Conservation (phyloP, 1,140 invertebrate species). For the Lepidotrigona ventralis region DNA sequence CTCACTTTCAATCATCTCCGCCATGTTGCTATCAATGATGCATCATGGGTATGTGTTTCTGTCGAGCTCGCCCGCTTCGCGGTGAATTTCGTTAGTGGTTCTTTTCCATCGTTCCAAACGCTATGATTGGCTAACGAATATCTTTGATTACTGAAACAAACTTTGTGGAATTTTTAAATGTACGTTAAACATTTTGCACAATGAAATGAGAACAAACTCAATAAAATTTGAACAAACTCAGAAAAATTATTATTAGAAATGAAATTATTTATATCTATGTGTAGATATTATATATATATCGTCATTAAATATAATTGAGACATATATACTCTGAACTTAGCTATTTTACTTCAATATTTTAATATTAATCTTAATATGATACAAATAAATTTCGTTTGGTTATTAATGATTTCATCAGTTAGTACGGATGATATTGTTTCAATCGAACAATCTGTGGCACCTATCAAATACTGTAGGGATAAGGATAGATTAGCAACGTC, state of each 20-base stretch:
- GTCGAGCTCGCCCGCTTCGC: constrained; percentile 60
- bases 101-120: constrained; percentile 32
- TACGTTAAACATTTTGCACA: not conserved
- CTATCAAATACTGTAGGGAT: constrained; percentile 75
- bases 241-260: not conserved
- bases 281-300: no score
- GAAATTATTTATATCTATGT: not conserved
- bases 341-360: not conserved
- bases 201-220: not conserved
- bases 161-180: constrained; percentile 1
- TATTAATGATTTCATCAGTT: constrained; percentile 16
- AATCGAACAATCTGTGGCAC: constrained; percentile 26
- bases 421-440: constrained; percentile 20
- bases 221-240: not conserved
- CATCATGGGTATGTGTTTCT: constrained; percentile 73
- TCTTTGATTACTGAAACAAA: constrained; percentile 2
- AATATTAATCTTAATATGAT: constrained; percentile 1
- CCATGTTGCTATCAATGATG: constrained; percentile 85
- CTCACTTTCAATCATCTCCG: constrained; percentile 88
- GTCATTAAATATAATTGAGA: not conserved
- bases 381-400: constrained; percentile 4
- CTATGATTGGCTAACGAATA: constrained; percentile 6
- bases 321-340: not conserved
- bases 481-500: constrained; percentile 74
- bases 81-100: constrained; percentile 49